Evolutionary conservation across 30 jellyfish, hydroid and myxozoan species (phyloP).

Genomic region (Aurelia aurita): DNA sequence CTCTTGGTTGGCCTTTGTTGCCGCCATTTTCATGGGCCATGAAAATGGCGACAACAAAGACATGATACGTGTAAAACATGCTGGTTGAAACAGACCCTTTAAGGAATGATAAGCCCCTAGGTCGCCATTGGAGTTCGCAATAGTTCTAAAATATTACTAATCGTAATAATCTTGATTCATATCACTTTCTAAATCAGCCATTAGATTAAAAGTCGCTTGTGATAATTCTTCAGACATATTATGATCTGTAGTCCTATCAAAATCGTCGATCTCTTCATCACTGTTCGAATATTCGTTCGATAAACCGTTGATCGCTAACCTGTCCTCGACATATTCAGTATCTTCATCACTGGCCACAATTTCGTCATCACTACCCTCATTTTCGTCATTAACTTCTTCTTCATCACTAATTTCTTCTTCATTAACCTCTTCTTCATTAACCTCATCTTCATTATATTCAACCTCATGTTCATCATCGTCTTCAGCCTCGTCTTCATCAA

Average conservation of each 20-base stretch:
- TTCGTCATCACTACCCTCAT: slow-evolving; percentile 15
- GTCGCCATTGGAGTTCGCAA: too few relatives aligned
- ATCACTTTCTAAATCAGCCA: slow-evolving; percentile 84
- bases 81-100: too few relatives aligned
- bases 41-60: too few relatives aligned
- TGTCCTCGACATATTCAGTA: background rate
- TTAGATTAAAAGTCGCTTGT: slow-evolving; percentile 76
- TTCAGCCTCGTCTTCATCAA: slow-evolving; percentile 28
- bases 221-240: slow-evolving; percentile 67
- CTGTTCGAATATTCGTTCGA: slow-evolving; percentile 10
- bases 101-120: too few relatives aligned
- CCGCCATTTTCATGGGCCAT: too few relatives aligned
- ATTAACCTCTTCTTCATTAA: slow-evolving; percentile 15
- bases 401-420: slow-evolving; percentile 6
- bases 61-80: too few relatives aligned
- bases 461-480: slow-evolving; percentile 12
- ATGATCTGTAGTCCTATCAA: slow-evolving; percentile 61
- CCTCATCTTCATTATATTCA: slow-evolving; percentile 48
- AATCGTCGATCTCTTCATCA: slow-evolving; percentile 41
- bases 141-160: background rate
- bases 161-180: slow-evolving; percentile 39
- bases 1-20: too few relatives aligned
- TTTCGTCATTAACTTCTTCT: slow-evolving; percentile 4
- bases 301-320: slow-evolving; percentile 3
- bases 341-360: slow-evolving; percentile 16